Evolutionary conservation across 2,888 invertebrate genomes (phyloP), one percentile per base, ranked within the genome.

Genomic region (Neuroscelio doddi): DNA sequence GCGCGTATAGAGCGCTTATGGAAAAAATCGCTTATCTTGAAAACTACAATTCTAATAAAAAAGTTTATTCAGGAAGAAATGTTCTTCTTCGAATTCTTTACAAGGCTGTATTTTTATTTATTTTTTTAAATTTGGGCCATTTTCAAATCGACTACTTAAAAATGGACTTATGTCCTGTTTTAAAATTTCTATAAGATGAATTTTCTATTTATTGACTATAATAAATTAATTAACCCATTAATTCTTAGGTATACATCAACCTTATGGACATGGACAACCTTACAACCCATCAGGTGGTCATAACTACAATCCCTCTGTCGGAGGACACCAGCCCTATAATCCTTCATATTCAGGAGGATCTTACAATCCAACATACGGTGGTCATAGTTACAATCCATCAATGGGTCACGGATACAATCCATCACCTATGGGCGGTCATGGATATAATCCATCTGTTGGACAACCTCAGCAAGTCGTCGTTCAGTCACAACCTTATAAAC

Each of bases 381-480:
- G 62, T 4, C 46, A 58, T 14, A 56, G 62, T 3, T 69, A 69
- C 49, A 62, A 69, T 36, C 61, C 64, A 3, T 57, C 73, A 3
- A 71, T 69, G 36, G 70, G 71, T 10, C 72, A 71, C 24, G 58
- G 64, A 2, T 59, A 61, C 41, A 57, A 51, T 14, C 42, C 62
- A 0, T 3, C 15, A 14, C 71, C 71, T 7, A 14, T 56, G 5
- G 34, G 34, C 7, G 70, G 71, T 1, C 58, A 64, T 9, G 67
- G 70, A 1, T 77, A 74, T 62, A 73, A 70, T 47, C 71, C 75
- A 7, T 70, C 74, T 3, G 69, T 77, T 30, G 76, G 75, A 9
- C 77, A 75, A 16, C 69, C 67, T 0, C 80, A 79, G 26, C 81
- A 82, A 1, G 67, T 84, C 1, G 51, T 81, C 0, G 10, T 82